A percentile compares a stretch with the other conserved stretches of the same genome.
phyloP scores from a whole-genome alignment of 2,797 vertebrate genomes.

The Neosilurus hyrtlii region DNA sequence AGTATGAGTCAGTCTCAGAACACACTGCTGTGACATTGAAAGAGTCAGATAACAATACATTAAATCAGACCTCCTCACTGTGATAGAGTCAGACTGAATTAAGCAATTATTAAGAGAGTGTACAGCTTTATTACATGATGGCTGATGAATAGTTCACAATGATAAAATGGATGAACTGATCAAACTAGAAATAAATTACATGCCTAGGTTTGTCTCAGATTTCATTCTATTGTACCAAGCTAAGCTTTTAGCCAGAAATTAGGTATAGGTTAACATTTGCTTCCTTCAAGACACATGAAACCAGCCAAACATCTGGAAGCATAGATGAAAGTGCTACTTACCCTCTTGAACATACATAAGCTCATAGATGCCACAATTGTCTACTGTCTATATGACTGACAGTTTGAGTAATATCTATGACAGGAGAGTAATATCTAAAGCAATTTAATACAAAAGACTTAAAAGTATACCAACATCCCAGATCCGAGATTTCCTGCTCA shows the following conservation, averaged over 20 bases:
- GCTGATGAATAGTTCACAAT: conserved; percentile 6
- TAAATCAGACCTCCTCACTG: background rate
- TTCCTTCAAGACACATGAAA: background rate
- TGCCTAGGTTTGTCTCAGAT: background rate
- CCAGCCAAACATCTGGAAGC: background rate
- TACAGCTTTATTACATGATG: background rate
- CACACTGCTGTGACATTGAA: conserved; percentile 28
- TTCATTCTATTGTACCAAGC: background rate
- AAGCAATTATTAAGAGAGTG: background rate
- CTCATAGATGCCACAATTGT: background rate
- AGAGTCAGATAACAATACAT: conserved; percentile 24
- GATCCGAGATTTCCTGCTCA: background rate
- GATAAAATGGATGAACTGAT: conserved; percentile 1
- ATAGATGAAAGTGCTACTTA: background rate
- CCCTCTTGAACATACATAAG: background rate
- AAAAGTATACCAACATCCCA: background rate
- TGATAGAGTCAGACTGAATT: background rate
- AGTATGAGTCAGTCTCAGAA: conserved; percentile 26
- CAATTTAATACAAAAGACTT: background rate
- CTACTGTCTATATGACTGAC: no score
- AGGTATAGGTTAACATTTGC: background rate
- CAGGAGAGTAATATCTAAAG: background rate
- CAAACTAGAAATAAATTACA: background rate
- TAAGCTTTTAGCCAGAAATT: background rate
- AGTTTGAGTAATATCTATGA: no score